phyloP scores from a whole-genome alignment of 2,113 vertebrate genomes.

The Amazona vittata region DNA sequence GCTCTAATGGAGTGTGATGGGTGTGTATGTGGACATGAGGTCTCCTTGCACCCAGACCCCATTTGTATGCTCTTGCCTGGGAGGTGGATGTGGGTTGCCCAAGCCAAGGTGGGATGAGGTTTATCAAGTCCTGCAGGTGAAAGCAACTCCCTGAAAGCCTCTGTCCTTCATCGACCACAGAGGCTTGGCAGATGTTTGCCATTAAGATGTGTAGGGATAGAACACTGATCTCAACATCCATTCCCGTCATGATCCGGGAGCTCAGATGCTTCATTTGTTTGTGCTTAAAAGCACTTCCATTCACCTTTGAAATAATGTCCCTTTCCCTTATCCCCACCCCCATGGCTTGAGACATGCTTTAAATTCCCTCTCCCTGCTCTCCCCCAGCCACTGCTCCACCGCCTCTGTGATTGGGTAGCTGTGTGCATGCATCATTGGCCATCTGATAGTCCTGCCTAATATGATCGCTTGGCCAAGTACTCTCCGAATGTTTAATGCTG shows the following conservation, averaged over 20 bases:
- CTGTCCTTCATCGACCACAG: fast-evolving
- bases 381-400: not conserved
- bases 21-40: fast-evolving
- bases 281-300: not conserved
- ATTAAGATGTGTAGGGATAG: not conserved
- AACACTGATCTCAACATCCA: not conserved
- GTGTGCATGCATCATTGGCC: not conserved
- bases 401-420: not conserved
- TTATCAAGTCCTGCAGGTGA: not conserved
- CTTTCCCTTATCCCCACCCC: not conserved
- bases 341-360: not conserved
- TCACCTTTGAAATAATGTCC: not conserved
- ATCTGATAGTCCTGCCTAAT: not conserved
- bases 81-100: not conserved
- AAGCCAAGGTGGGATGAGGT: not conserved
- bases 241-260: not conserved
- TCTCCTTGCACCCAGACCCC: not conserved
- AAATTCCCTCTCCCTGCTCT: not conserved
- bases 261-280: not conserved
- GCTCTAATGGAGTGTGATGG: not conserved
- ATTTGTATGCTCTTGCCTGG: not conserved
- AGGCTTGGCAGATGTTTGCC: not conserved
- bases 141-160: not conserved
- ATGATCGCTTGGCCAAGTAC: not conserved
- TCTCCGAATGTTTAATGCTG: not conserved